These are phyloP conservation scores for Hypotaenidia philippensis DNA, from an alignment of 2,797 vertebrate species.

Conservation along the genomic window DNA sequence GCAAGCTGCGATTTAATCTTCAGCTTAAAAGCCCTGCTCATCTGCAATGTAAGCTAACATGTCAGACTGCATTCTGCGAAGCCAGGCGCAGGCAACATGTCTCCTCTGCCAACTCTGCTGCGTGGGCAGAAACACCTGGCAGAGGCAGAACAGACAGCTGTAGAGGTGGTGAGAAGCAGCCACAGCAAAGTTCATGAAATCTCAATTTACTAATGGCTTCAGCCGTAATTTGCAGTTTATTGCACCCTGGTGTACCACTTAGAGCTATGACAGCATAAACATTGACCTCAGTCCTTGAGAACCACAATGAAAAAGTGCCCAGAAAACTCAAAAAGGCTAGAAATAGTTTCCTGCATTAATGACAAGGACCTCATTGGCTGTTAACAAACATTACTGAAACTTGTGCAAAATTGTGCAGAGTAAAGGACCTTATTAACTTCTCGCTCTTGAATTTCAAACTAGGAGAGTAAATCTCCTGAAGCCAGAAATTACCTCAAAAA, in stretches of 20 bases:
- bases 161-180: neutral
- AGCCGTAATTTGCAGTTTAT: neutral
- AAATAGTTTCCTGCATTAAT: neutral
- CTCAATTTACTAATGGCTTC: neutral
- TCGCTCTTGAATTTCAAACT: neutral
- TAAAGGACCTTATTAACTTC: neutral
- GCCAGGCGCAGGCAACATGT: neutral
- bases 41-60: constrained; percentile 13
- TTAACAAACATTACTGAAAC: neutral
- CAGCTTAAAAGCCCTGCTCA: neutral
- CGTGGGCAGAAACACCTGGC: constrained; percentile 49
- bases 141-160: constrained; percentile 36
- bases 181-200: neutral
- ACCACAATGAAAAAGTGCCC: neutral
- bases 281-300: neutral
- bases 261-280: neutral
- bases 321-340: neutral
- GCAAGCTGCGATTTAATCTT: neutral
- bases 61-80: constrained; percentile 37
- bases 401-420: neutral
- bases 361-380: neutral
- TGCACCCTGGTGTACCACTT: neutral
- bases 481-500: neutral
- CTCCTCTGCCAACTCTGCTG: constrained; percentile 25
- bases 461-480: neutral